A percentile compares a stretch with the other conserved stretches of the same genome.
Evolutionary conservation across 2,888 invertebrate species (phyloP).

Genomic region (Drosophila diplacantha): DNA sequence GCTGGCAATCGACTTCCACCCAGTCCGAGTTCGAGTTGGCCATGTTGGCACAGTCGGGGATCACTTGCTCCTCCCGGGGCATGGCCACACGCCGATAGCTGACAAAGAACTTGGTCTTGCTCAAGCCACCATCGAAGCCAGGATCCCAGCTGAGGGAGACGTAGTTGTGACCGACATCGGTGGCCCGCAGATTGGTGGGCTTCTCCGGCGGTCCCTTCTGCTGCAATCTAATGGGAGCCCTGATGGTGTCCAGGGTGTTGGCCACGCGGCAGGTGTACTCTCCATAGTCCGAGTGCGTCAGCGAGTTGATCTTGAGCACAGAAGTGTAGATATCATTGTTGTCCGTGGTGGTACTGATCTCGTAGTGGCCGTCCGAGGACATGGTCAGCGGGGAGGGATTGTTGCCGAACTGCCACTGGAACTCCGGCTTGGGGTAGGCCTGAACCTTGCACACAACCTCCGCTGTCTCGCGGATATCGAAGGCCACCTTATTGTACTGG

Average conservation of each 20-base stretch:
- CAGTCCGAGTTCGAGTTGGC: conserved; percentile 83
- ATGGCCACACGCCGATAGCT: conserved; percentile 84
- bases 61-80: conserved; percentile 81
- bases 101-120: conserved; percentile 92
- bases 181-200: conserved; percentile 85
- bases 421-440: conserved; percentile 94
- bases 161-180: conserved; percentile 87
- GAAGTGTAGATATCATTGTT: conserved; percentile 92
- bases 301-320: conserved; percentile 84
- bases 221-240: conserved; percentile 87
- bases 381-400: conserved; percentile 86
- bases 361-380: conserved; percentile 90
- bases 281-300: conserved; percentile 91
- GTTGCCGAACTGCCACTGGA: conserved; percentile 92
- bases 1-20: conserved; percentile 91
- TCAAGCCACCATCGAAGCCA: conserved; percentile 93
- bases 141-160: conserved; percentile 91
- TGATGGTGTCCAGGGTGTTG: conserved; percentile 88
- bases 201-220: conserved; percentile 92
- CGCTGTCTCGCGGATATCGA: conserved; percentile 89
- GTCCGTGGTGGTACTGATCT: conserved; percentile 88
- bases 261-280: conserved; percentile 93
- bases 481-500: conserved; percentile 92
- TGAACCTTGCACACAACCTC: conserved; percentile 92
- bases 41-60: conserved; percentile 81